Conservation (phyloP, 2,888 invertebrate genomes). For the Steinernema carpocapsae region DNA sequence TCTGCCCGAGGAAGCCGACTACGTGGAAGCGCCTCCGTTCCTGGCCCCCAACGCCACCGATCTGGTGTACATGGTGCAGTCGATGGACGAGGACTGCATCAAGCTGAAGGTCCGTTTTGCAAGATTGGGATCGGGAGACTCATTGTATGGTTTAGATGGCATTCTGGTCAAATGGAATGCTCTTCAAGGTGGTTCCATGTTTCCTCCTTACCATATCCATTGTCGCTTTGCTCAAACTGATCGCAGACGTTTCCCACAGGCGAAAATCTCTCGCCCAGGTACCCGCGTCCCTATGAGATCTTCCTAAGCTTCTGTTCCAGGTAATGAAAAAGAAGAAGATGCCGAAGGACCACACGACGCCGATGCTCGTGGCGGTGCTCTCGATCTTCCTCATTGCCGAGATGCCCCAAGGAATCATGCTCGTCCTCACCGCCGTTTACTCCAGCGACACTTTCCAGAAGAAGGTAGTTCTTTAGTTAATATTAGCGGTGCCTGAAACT, state of each 20-base stretch:
- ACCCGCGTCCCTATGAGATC: neutral
- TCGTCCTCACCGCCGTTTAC: conserved; percentile 65
- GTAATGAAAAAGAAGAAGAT: conserved; percentile 67
- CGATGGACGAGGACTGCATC: conserved; percentile 50
- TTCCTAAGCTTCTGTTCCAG: conserved; percentile 38
- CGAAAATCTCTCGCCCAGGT: conserved; percentile 59
- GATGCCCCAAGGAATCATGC: conserved; percentile 65
- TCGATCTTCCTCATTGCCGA: conserved; percentile 66
- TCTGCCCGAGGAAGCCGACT: conserved; percentile 6
- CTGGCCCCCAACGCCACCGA: neutral
- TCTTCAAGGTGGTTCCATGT: conserved; percentile 68
- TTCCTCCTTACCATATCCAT: conserved; percentile 66
- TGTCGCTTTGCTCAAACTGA: conserved; percentile 63
- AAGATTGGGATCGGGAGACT: neutral
- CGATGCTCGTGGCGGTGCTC: conserved; percentile 67
- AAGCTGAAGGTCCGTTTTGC: conserved; percentile 46
- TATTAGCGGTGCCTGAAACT: neutral
- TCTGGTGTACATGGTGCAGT: conserved; percentile 8
- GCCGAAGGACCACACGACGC: conserved; percentile 68
- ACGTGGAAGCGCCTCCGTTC: neutral
- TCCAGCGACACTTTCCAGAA: conserved; percentile 64
- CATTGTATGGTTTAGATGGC: conserved; percentile 51
- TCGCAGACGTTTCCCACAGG: conserved; percentile 63
- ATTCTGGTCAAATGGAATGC: conserved; percentile 67
- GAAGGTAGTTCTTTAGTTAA: conserved; percentile 38